Evolutionary conservation across 2,888 invertebrate species (phyloP).

Genomic region (Schrankia costaestrigalis): DNA sequence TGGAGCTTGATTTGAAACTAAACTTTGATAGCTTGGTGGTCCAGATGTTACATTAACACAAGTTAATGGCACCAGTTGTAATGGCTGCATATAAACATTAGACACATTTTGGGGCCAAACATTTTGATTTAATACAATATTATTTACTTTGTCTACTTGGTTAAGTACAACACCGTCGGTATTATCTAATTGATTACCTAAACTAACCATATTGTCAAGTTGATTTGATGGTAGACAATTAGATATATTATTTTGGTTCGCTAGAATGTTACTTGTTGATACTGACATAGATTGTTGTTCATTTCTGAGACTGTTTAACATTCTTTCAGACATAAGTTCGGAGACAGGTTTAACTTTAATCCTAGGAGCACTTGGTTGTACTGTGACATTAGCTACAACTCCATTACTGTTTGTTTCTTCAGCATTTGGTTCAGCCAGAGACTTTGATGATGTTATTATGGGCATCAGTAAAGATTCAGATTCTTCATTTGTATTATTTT

Average conservation of each 20-base stretch:
- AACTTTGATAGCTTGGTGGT: conserved; percentile 5
- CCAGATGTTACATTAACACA: background rate
- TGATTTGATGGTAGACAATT: background rate
- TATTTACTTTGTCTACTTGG: background rate
- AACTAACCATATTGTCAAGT: conserved; percentile 4
- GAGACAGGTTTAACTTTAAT: conserved; percentile 68
- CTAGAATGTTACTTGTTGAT: conserved; percentile 4
- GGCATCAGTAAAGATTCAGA: conserved; percentile 43
- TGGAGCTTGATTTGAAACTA: conserved; percentile 3
- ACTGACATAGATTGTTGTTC: conserved; percentile 9
- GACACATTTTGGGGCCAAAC: no score
- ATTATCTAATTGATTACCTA: no score
- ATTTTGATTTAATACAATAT: conserved; percentile 3
- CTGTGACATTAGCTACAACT: conserved; percentile 1
- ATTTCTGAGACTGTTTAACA: conserved; percentile 31
- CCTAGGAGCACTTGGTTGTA: conserved; percentile 35
- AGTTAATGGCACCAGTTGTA: conserved; percentile 8
- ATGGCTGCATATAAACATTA: no score
- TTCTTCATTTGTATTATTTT: conserved; percentile 11
- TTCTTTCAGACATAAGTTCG: conserved; percentile 57
- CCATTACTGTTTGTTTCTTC: no score
- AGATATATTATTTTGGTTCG: background rate
- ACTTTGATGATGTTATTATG: conserved; percentile 58
- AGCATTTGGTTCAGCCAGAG: conserved; percentile 37
- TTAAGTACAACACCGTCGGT: background rate